phyloP scores from a whole-genome alignment of 1,140 invertebrate genomes.

The Psix sp. region DNA sequence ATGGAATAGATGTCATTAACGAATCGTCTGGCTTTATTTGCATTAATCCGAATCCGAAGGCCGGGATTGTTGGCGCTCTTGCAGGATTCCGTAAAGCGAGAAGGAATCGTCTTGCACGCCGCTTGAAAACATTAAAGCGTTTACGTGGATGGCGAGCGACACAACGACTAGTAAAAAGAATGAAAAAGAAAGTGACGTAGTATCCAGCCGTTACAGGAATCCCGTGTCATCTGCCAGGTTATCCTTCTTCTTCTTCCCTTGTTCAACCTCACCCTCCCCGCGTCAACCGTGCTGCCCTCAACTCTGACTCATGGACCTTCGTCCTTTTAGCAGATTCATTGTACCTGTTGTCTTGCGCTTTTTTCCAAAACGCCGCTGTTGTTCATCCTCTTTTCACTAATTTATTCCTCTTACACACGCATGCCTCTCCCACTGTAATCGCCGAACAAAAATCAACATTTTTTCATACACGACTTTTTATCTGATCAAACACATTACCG shows the following conservation, averaged over 20 bases:
- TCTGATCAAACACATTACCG: too few species aligned
- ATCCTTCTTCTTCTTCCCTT: conserved; percentile 56
- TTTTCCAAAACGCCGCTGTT: conserved; percentile 24
- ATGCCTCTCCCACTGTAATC: background rate
- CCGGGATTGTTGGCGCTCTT: conserved; percentile 50
- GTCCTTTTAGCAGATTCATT: conserved; percentile 64
- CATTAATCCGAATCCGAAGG: conserved; percentile 52
- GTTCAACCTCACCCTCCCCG: conserved; percentile 32
- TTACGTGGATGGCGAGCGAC: conserved; percentile 57
- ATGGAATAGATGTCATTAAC: conserved; percentile 53
- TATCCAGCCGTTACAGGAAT: conserved; percentile 69
- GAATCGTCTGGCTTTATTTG: conserved; percentile 40
- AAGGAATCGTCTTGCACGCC: conserved; percentile 51
- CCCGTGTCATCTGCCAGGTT: conserved; percentile 70
- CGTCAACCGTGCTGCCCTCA: conserved; percentile 20
- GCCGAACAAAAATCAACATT: too few species aligned
- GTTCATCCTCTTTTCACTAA: conserved; percentile 40
- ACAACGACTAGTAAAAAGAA: conserved; percentile 56
- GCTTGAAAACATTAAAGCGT: conserved; percentile 60
- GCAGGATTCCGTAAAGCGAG: conserved; percentile 55
- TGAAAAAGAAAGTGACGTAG: conserved; percentile 69
- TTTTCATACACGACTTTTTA: too few species aligned
- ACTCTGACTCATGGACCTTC: conserved; percentile 68
- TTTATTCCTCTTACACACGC: conserved; percentile 26
- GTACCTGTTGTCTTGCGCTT: conserved; percentile 59